A percentile compares a stretch with the other conserved stretches of the same genome.
Evolutionary conservation across 2,797 vertebrate species (phyloP).

Genomic region (Cephalopachus bancanus): DNA sequence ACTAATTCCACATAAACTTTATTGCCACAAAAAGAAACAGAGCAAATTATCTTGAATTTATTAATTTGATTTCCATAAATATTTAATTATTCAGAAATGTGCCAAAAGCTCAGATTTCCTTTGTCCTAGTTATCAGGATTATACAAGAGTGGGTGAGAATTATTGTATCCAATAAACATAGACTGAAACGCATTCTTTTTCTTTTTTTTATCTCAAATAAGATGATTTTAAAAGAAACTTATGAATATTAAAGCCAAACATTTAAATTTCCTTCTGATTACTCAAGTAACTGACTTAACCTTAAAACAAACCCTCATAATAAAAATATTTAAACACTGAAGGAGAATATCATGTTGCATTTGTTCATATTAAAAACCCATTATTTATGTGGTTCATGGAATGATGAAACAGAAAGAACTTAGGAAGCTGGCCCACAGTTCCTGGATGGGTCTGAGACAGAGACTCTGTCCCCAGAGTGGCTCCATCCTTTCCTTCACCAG

Average conservation of each 20-base stretch:
- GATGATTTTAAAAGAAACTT: constrained; percentile 66
- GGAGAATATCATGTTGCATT: not conserved
- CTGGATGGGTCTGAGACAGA: not conserved
- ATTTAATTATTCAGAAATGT: constrained; percentile 71
- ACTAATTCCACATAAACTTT: constrained; percentile 32
- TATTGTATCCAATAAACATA: constrained; percentile 46
- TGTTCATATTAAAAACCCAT: not conserved
- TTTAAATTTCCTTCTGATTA: constrained; percentile 65
- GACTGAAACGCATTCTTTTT: constrained; percentile 53
- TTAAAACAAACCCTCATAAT: constrained; percentile 57
- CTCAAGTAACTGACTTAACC: constrained; percentile 48
- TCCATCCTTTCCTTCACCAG: not conserved
- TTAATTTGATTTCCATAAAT: constrained; percentile 72
- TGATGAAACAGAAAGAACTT: not conserved
- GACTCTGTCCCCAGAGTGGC: not conserved
- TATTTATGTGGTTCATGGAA: not conserved
- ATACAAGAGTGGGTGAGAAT: constrained; percentile 58
- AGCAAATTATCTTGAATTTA: constrained; percentile 63
- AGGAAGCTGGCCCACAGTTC: not conserved
- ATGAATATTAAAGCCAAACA: constrained; percentile 35
- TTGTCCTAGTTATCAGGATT: constrained; percentile 74
- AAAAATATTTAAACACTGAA: constrained; percentile 56
- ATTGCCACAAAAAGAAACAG: constrained; percentile 39
- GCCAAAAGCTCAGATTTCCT: constrained; percentile 61
- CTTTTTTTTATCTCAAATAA: constrained; percentile 60